Percentiles rank a stretch among this genome's conserved stretches.
Evolutionary conservation across 2,113 vertebrate genomes (phyloP).

Genomic region (Microtus oregoni): DNA sequence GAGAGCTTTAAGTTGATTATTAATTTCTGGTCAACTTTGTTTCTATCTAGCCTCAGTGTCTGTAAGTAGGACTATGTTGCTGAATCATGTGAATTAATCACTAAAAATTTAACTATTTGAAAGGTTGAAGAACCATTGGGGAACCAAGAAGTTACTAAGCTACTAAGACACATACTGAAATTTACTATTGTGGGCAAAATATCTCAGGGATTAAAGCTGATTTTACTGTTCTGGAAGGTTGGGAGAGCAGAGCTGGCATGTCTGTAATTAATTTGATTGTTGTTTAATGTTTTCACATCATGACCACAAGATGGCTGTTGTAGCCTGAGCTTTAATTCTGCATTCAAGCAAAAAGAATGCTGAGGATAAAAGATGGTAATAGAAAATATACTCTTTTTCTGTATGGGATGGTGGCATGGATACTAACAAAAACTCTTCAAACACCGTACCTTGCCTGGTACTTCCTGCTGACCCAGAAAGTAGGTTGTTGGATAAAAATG

Average conservation of each 20-base stretch:
- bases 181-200: background rate
- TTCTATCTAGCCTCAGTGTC: background rate
- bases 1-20: background rate
- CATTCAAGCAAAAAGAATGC: slow-evolving; percentile 18
- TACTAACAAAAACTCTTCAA: background rate
- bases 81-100: background rate
- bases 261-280: background rate
- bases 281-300: slow-evolving; percentile 2
- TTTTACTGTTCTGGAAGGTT: background rate
- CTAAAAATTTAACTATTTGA: background rate
- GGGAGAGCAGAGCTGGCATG: background rate
- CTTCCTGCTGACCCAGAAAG: background rate
- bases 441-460: too few species aligned
- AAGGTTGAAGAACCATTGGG: background rate
- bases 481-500: background rate
- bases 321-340: slow-evolving; percentile 10
- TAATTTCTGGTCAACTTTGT: slow-evolving; percentile 9
- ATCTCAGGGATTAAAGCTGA: background rate
- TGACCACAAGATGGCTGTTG: slow-evolving; percentile 8
- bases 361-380: background rate
- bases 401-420: background rate
- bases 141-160: background rate
- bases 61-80: background rate
- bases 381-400: background rate
- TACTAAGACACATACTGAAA: background rate